Percentiles rank a stretch among this genome's conserved stretches.
Conservation (phyloP, 2,113 vertebrate genomes). For the Meriones unguiculatus region DNA sequence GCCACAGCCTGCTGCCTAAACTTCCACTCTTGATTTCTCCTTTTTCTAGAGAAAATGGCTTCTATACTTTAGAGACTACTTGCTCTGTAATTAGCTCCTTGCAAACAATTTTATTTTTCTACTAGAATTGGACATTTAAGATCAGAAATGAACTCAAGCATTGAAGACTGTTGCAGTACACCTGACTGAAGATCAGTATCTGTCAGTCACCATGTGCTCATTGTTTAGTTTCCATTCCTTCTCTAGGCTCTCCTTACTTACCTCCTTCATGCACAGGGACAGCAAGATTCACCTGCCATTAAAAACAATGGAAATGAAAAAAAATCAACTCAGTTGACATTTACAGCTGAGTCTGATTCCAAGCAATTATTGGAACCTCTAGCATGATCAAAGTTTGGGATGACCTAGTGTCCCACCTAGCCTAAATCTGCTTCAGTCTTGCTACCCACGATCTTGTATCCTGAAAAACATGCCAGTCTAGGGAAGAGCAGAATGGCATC, state of each 20-base stretch:
- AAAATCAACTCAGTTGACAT: not conserved
- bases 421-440: too few relatives aligned
- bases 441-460: not conserved
- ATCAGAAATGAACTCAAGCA: not conserved
- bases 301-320: not conserved
- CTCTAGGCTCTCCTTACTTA: not conserved
- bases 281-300: not conserved
- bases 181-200: not conserved
- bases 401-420: not conserved
- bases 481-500: not conserved
- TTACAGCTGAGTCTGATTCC: not conserved
- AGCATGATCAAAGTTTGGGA: not conserved
- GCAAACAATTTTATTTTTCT: not conserved
- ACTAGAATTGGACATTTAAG: not conserved
- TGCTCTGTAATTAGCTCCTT: not conserved
- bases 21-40: not conserved
- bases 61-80: not conserved
- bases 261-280: too few relatives aligned
- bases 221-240: not conserved
- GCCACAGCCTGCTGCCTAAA: not conserved
- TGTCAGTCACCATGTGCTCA: not conserved
- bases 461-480: not conserved
- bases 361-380: not conserved
- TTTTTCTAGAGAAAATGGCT: not conserved
- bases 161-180: not conserved